A percentile compares a stretch with the other conserved stretches of the same genome.
Evolutionary conservation across 2,888 invertebrate genomes (phyloP).

Genomic region (Corbicula japonica): DNA sequence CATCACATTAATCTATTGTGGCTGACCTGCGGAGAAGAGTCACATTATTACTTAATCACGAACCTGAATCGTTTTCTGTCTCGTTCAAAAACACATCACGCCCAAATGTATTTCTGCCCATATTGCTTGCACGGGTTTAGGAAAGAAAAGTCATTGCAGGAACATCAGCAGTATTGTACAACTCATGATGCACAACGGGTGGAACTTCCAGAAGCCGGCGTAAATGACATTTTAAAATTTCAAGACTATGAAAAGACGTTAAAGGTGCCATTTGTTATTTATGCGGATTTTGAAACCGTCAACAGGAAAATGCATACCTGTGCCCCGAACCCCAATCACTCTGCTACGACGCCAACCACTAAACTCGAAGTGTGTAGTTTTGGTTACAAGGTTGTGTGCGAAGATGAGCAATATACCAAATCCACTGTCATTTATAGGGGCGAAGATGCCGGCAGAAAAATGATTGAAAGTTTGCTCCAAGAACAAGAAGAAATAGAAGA

Average conservation of each 20-base stretch:
- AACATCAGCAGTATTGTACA: slow-evolving; percentile 32
- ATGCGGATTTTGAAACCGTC: slow-evolving; percentile 54
- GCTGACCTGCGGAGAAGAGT: slow-evolving; percentile 26
- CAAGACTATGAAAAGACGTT: slow-evolving; percentile 47
- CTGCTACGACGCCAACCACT: slow-evolving; percentile 30
- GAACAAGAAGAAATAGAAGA: slow-evolving; percentile 44
- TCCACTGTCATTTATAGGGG: slow-evolving; percentile 52
- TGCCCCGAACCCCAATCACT: slow-evolving; percentile 31
- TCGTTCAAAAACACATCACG: slow-evolving; percentile 24
- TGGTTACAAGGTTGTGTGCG: slow-evolving; percentile 48
- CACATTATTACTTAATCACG: slow-evolving; percentile 53
- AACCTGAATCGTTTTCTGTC: slow-evolving; percentile 53
- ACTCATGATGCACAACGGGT: slow-evolving; percentile 35
- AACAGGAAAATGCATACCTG: slow-evolving; percentile 46
- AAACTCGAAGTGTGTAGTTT: slow-evolving; percentile 48
- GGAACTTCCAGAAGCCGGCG: slow-evolving; percentile 14
- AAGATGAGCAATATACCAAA: slow-evolving; percentile 40
- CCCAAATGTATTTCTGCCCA: slow-evolving; percentile 24
- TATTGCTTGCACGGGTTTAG: slow-evolving; percentile 41
- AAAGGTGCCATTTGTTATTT: slow-evolving; percentile 51
- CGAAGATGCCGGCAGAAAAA: slow-evolving; percentile 31
- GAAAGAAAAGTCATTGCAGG: slow-evolving; percentile 13
- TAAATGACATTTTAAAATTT: slow-evolving; percentile 40
- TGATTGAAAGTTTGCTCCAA: slow-evolving; percentile 45
- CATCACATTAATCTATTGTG: slow-evolving; percentile 52